Evolutionary conservation across 2,888 invertebrate species (phyloP).

Genomic region (Germaria angustata): DNA sequence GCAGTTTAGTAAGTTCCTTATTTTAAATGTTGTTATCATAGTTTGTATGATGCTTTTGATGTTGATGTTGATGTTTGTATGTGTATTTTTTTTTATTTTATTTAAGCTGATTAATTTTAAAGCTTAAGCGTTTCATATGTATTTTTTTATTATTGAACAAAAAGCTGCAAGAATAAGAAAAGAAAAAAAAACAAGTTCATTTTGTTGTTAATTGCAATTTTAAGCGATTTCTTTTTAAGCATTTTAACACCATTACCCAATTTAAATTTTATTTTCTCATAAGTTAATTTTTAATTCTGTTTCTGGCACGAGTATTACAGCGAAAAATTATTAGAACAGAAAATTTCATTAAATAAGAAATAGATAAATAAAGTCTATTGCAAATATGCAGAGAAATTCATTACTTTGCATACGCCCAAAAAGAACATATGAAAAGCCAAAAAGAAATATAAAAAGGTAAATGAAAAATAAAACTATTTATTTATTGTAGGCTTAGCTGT

Average conservation of each 20-base stretch:
- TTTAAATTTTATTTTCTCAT: constrained; percentile 22
- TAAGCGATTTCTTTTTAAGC: constrained; percentile 20
- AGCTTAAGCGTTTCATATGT: constrained; percentile 23
- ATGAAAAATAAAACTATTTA: too few relatives aligned
- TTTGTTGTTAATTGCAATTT: constrained; percentile 16
- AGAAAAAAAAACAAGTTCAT: constrained; percentile 11
- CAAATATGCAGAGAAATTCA: not conserved
- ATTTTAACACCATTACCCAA: constrained; percentile 44
- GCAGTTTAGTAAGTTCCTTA: not conserved
- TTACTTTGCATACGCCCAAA: too few relatives aligned
- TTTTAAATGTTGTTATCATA: constrained; percentile 10
- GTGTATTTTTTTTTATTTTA: not conserved
- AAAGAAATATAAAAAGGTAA: too few relatives aligned
- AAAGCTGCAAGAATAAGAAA: constrained; percentile 43
- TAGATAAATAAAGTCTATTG: not conserved
- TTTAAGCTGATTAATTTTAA: constrained; percentile 49
- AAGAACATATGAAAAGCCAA: too few relatives aligned
- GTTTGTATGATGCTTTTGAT: constrained; percentile 7
- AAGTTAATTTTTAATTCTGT: not conserved
- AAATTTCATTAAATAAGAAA: constrained; percentile 17
- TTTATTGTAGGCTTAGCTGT: too few relatives aligned
- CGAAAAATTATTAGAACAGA: constrained; percentile 47
- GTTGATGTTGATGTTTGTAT: constrained; percentile 1
- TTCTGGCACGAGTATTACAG: not conserved
- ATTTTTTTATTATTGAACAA: constrained; percentile 34